Base-by-base conservation (phyloP, 1,140 invertebrate species). In the Drosophila bifasciata region DNA sequence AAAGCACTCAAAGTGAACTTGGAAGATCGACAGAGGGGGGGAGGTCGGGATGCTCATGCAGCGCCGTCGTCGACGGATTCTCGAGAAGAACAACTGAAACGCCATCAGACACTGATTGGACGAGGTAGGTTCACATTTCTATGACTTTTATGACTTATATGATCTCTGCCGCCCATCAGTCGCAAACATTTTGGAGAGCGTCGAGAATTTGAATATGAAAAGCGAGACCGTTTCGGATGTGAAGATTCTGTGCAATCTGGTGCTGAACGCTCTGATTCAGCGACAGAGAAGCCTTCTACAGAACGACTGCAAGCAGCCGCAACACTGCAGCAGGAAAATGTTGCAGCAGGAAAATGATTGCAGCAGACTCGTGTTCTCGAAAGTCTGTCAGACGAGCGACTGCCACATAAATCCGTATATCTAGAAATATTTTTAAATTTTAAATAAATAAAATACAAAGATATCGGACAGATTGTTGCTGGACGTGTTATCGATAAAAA, bases 191-290 rank as follows among this genome's bases (percentile, higher is more conserved):
- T 17, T 77, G 8, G 25, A 43, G 8, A 32, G 41, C 8, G 32
- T 60, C 6, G 45, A 77, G n/a, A 41, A 39, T 1, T 16, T 62
- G 6, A 43, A 63, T 11, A 32, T 63, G 2, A 49, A 53, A 15
- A 48, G 25, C 0, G 16, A 48, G 5, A 52, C 17, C 1, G 51
- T 67, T 8, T 9, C 28, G 2, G 53, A 32, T 25, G 43, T 80
- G 3, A 73, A 63, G 63, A 5, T 41, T 2, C 15, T 76, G 11
- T 66, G 49, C 11, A 63, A 45, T 43, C 40, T 43, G 28, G 52
- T 66, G 7, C 17, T 72, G 2, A 25, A 13, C 8, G 41, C 53
- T 0, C 32, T 80, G 8, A 16, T 32, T 1, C 39, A 58, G 0
- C 52, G 60, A 0, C 28, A 68, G n/a, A 23, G 5, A 5, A 76